Evolutionary conservation across 2,888 invertebrate species (phyloP).

Genomic region (Rugalucina vietnamica): DNA sequence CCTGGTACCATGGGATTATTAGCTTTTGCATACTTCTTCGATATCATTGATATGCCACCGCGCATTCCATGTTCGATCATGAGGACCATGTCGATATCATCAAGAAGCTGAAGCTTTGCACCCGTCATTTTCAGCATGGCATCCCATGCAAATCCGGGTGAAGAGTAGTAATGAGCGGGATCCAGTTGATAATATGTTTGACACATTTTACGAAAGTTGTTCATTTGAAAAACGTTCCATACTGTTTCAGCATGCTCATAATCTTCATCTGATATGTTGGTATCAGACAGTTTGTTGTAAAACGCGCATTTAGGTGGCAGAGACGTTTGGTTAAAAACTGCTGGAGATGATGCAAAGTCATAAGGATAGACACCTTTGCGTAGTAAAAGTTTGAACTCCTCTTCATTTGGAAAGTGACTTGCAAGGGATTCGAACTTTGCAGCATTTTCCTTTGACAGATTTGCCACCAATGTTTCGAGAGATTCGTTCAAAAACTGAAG

Average conservation of each 20-base stretch:
- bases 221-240: slow-evolving; percentile 69
- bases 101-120: slow-evolving; percentile 69
- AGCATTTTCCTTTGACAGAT: slow-evolving; percentile 4
- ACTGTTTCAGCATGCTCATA: too few relatives aligned
- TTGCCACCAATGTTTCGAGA: slow-evolving; percentile 35
- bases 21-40: slow-evolving; percentile 70
- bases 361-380: slow-evolving; percentile 47
- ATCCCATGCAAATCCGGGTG: slow-evolving; percentile 77
- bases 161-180: slow-evolving; percentile 70
- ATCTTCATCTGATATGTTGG: background rate
- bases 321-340: background rate
- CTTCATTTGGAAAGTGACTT: background rate
- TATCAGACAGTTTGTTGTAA: slow-evolving; percentile 1
- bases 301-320: background rate
- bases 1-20: slow-evolving; percentile 66
- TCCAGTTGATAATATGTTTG: slow-evolving; percentile 69
- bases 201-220: slow-evolving; percentile 73
- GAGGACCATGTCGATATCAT: slow-evolving; percentile 70
- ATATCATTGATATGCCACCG: slow-evolving; percentile 55
- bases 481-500: slow-evolving; percentile 38
- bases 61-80: slow-evolving; percentile 60
- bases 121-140: slow-evolving; percentile 72
- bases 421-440: background rate
- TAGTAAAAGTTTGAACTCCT: slow-evolving; percentile 11
- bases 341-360: background rate